Base-by-base conservation (phyloP, 2,888 invertebrate genomes). In the Colletes collaris region DNA sequence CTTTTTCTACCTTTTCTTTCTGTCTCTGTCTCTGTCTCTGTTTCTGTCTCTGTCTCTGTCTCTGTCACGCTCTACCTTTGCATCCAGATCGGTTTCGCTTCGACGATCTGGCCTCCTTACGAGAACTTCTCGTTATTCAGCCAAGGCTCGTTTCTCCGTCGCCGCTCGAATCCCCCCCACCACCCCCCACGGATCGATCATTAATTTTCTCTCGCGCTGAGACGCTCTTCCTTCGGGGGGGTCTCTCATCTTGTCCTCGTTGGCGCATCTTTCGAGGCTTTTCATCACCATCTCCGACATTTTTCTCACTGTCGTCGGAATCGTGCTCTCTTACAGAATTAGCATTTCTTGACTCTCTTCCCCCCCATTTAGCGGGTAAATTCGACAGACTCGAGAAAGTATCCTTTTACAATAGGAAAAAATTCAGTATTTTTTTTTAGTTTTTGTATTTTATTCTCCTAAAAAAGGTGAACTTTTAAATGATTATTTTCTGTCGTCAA, bases 61-160 rank as follows among this genome's bases (percentile, higher is more conserved):
- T 59, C 37, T 60, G 16, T 63, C 55, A 71, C 13, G 68, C 60
- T 81, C 71, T 77, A 46, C 58, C 46, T 66, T 40, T 56, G 59
- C 68, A 60, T 84, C 69, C 67, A 84, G 84, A 83, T 86, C 84
- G 81, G 84, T 81, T 81, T 86, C 86, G 86, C 86, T 86, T 81
- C 77, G 83, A 71, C 84, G 81, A 72, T 83, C 81, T 86, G 84
- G 84, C 86, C 86, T 86, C 86, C 81, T 86, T 86, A 73, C 52
- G 55, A 60, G 76, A 74, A 66, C 75, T 76, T 73, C 70, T 76
- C 72, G 74, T 80, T 74, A 66, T 52, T 78, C 56, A 67, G 71
- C 27, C 76, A 11, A 16, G 64, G 35, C 59, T 63, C 68, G 64
- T 65, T 16, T 82, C 71, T 65, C 81, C 79, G 81, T 80, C 75